These are phyloP conservation scores for Drosophila erecta DNA, from an alignment of 1,140 invertebrate genomes.

Conservation along the genomic window DNA sequence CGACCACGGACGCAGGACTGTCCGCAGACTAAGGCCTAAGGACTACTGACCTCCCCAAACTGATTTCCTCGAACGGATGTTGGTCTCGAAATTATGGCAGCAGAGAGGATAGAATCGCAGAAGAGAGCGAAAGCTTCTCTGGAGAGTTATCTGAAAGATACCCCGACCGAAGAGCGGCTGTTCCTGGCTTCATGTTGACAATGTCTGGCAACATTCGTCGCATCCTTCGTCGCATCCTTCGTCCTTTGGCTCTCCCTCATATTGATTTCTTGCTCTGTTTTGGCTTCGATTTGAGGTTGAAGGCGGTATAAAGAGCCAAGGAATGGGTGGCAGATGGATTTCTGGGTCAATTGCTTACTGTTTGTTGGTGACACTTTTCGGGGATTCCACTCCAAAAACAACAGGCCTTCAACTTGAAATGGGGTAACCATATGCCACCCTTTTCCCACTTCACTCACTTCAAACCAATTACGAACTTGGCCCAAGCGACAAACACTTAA, in stretches of 20 bases:
- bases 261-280: conserved; percentile 49
- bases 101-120: conserved; percentile 8
- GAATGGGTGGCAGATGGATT: conserved; percentile 15
- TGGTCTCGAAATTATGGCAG: conserved; percentile 43
- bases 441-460: conserved; percentile 2
- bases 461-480: conserved; percentile 47
- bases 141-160: conserved; percentile 22
- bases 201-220: conserved; percentile 31
- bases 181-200: conserved; percentile 27
- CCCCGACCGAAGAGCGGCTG: conserved; percentile 1
- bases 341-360: conserved; percentile 45
- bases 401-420: conserved; percentile 14
- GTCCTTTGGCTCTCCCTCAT: conserved; percentile 7
- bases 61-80: background rate
- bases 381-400: conserved; percentile 7
- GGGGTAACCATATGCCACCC: background rate
- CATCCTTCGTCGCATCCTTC: conserved; percentile 30
- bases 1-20: conserved; percentile 27
- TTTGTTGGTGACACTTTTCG: conserved; percentile 5
- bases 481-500: conserved; percentile 23
- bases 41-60: conserved; percentile 26
- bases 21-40: conserved; percentile 18
- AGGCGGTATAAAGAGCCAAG: background rate
- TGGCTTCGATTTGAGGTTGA: conserved; percentile 36
- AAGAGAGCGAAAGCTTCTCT: conserved; percentile 35